Percentiles rank a stretch among this genome's conserved stretches.
Evolutionary conservation across 2,888 invertebrate genomes (phyloP).

Genomic region (Amphipyra berbera): DNA sequence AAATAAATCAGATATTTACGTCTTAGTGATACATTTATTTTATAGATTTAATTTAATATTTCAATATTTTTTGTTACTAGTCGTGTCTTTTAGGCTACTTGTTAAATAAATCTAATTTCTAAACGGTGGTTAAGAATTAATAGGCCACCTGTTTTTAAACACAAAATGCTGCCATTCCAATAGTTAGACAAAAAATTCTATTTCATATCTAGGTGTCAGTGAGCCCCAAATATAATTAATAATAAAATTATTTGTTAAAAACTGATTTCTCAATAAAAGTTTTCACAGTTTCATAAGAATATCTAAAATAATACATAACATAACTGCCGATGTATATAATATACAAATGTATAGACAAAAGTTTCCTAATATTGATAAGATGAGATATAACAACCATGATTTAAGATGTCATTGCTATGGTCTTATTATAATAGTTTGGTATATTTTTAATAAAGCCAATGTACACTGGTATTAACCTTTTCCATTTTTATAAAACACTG

Average conservation of each 20-base stretch:
- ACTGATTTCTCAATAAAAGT: background rate
- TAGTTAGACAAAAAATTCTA: too few species aligned
- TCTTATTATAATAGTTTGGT: background rate
- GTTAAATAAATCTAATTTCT: conserved; percentile 38
- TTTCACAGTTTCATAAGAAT: background rate
- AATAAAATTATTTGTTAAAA: too few species aligned
- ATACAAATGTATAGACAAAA: background rate
- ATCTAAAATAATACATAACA: background rate
- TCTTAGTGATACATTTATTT: too few species aligned
- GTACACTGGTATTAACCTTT: conserved; percentile 19
- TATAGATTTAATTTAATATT: background rate
- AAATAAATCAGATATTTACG: conserved; percentile 1
- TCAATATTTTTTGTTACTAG: background rate
- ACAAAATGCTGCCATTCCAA: background rate
- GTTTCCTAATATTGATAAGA: background rate
- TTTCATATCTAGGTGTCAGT: background rate
- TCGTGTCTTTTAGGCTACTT: background rate
- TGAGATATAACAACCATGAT: background rate
- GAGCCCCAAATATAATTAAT: background rate
- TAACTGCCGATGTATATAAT: conserved; percentile 2
- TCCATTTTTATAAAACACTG: conserved; percentile 1
- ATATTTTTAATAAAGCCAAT: conserved; percentile 19
- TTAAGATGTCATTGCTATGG: background rate
- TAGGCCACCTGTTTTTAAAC: background rate
- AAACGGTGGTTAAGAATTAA: conserved; percentile 70